A percentile compares a stretch with the other conserved stretches of the same genome.
phyloP scores from a whole-genome alignment of 2,888 invertebrate genomes.

The Hemicrepidius hirtus region DNA sequence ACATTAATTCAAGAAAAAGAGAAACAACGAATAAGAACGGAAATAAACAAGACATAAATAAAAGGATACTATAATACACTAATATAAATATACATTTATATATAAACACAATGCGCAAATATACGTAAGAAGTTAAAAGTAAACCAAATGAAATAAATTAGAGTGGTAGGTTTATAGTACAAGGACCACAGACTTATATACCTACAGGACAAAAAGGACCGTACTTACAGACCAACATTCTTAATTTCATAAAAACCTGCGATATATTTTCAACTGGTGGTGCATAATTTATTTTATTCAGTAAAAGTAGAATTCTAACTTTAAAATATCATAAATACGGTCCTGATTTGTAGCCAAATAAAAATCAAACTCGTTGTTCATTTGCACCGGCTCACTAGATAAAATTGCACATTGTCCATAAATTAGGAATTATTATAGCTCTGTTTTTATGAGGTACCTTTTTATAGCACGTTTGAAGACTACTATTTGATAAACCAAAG shows the following conservation, averaged over 20 bases:
- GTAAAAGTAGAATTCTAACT: too few relatives aligned
- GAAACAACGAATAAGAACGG: constrained; percentile 39
- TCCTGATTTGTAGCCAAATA: constrained; percentile 25
- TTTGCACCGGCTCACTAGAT: constrained; percentile 66
- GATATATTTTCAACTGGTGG: too few relatives aligned
- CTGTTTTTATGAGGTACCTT: constrained; percentile 70
- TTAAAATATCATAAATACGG: constrained; percentile 30
- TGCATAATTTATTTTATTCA: too few relatives aligned
- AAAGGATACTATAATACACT: constrained; percentile 45
- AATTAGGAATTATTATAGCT: constrained; percentile 63
- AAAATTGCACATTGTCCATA: constrained; percentile 70
- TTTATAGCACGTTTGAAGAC: constrained; percentile 69
- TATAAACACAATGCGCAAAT: constrained; percentile 55
- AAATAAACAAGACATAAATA: constrained; percentile 33
- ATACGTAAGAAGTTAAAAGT: constrained; percentile 51
- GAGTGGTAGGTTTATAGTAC: constrained; percentile 25
- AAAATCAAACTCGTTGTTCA: constrained; percentile 59
- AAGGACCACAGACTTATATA: constrained; percentile 32
- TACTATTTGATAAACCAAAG: constrained; percentile 38
- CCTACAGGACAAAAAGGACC: constrained; percentile 19
- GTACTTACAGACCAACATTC: constrained; percentile 5
- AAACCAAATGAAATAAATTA: constrained; percentile 56
- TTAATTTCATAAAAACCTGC: too few relatives aligned
- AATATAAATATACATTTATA: constrained; percentile 53
- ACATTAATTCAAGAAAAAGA: constrained; percentile 28